Base-by-base conservation (phyloP, 2,888 invertebrate genomes). In the Corythucha ciliata region DNA sequence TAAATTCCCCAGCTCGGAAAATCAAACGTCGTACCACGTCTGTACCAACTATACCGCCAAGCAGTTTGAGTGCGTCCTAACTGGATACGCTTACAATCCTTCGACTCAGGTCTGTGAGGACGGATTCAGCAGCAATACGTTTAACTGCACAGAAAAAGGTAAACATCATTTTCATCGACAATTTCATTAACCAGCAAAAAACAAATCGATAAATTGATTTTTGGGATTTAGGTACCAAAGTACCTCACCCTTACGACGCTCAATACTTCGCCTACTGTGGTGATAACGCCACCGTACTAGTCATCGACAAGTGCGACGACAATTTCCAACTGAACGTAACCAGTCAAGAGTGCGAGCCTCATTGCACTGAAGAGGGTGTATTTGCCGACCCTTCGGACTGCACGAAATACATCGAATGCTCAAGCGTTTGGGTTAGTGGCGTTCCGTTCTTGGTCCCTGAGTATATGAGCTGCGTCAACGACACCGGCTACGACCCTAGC, bases 271-370 rank as follows among this genome's bases (percentile, higher is more conserved):
- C n/a, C n/a, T n/a, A n/a, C n/a, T 36, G 36, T 12, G 7, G 8
- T 14, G 12, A 2, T 6, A 10, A 22, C 36, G 20, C 36, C 10
- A 14, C 36, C 12, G 3, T 52, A 3, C 2, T 40, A 1, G 49
- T 53, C 10, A 45, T 53, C n/a, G 34, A 51, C 27, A 24, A 41
- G 20, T 56, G 56, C 46, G 41, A 34, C 1, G 52, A 41, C 0
- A 45, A 24, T 8, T 52, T 48, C 32, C 42, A 52, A 14, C 46
- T 56, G 3, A 54, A 56, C 24, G 34, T 12, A 10, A 48, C 54
- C 2, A 52, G 45, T 24, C 56, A 56, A 29, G 6, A 16, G 5
- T 56, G 56, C 25, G 56, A 54, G 20, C 44, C 56, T 2, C 36
- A 40, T 2, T 56, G 56, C 16, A n/a, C 45, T 12, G 33, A n/a